Evolutionary conservation across 2,888 invertebrate species (phyloP).

Genomic region (Synergus laeviventris): DNA sequence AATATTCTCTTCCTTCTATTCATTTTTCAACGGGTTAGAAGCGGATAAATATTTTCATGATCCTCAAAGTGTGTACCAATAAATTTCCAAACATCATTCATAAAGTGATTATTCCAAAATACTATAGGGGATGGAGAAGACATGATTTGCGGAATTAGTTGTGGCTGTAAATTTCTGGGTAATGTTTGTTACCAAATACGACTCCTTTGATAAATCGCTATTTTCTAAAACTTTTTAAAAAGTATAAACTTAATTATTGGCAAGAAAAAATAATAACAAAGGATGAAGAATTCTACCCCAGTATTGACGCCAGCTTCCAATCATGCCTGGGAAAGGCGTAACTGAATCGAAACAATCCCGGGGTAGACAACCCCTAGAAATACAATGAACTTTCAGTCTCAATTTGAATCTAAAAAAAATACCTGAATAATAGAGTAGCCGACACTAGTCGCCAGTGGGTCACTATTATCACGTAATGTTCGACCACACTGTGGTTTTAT

Average conservation of each 20-base stretch:
- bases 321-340: not conserved
- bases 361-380: not conserved
- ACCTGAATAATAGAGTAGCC: slow-evolving; percentile 7
- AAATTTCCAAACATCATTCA: too few relatives aligned
- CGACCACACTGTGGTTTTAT: slow-evolving; percentile 13
- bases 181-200: not conserved
- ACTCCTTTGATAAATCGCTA: not conserved
- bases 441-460: not conserved
- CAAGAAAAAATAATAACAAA: not conserved
- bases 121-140: not conserved
- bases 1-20: not conserved
- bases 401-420: not conserved
- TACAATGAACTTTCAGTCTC: not conserved
- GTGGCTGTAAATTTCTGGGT: not conserved
- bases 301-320: not conserved
- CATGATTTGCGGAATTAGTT: not conserved
- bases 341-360: not conserved
- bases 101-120: too few relatives aligned
- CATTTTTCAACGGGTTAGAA: too few relatives aligned
- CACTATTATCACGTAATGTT: not conserved
- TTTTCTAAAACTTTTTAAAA: not conserved
- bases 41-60: too few relatives aligned
- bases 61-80: too few relatives aligned
- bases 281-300: not conserved
- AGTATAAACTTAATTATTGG: not conserved